These are phyloP conservation scores for Leptobrachium ailaonicum DNA, from an alignment of 2,113 vertebrate genomes.

Conservation along the genomic window DNA sequence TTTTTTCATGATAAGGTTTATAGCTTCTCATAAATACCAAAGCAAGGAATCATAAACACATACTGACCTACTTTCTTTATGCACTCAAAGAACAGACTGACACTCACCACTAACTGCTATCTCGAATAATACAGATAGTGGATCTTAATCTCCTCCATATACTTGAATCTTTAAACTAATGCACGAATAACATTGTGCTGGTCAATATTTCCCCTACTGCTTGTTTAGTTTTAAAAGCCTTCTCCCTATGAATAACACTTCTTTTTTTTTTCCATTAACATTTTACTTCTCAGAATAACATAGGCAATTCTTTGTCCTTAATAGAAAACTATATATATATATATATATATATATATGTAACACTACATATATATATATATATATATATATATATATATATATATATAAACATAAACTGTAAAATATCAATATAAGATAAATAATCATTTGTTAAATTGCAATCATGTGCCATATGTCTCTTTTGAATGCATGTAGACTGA, in stretches of 20 bases:
- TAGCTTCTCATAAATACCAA: no score
- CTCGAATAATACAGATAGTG: not conserved
- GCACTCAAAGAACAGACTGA: no score
- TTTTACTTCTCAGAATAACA: not conserved
- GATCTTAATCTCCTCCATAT: not conserved
- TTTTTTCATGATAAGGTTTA: no score
- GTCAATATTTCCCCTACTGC: not conserved
- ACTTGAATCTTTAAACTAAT: not conserved
- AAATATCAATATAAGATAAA: no score
- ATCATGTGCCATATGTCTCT: no score
- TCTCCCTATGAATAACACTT: not conserved
- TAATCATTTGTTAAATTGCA: no score
- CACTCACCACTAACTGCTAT: no score
- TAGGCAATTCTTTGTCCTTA: not conserved
- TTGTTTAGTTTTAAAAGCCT: not conserved
- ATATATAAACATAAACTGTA: not conserved
- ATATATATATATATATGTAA: not conserved
- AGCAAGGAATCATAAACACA: no score
- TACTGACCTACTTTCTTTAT: no score
- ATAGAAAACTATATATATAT: not conserved
- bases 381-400: not conserved
- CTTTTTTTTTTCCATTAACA: not conserved
- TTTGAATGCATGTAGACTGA: no score
- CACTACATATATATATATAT: not conserved
- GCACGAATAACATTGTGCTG: not conserved